Conservation (phyloP, 2,113 vertebrate species). For the Pedetes capensis region DNA sequence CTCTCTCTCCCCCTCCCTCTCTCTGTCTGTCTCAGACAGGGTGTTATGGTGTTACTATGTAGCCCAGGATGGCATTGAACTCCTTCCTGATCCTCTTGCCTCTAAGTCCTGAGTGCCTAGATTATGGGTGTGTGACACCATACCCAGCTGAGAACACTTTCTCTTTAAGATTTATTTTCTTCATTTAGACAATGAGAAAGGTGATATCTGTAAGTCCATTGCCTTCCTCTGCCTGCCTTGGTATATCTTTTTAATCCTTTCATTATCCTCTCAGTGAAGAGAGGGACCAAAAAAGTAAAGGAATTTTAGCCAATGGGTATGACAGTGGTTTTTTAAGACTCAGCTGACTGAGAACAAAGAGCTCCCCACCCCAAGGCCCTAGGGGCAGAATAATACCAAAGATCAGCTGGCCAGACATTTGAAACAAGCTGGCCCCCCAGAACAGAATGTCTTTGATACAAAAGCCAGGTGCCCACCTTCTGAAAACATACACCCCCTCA, state of each 20-base stretch:
- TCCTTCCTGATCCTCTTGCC: background rate
- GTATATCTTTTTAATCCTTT: background rate
- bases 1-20: background rate
- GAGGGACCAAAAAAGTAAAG: background rate
- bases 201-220: background rate
- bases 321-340: background rate
- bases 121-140: background rate
- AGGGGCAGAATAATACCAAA: too few species aligned
- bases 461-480: too few species aligned
- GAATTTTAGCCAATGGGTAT: background rate
- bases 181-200: background rate
- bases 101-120: background rate
- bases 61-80: background rate
- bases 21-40: too few species aligned
- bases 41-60: too few species aligned
- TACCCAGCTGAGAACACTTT: background rate
- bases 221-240: background rate
- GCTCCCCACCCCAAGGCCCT: too few species aligned
- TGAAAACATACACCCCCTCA: too few species aligned
- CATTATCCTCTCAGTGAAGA: background rate
- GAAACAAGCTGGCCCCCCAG: too few species aligned
- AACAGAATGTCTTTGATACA: too few species aligned
- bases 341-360: too few species aligned
- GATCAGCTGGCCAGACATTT: too few species aligned
- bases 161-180: background rate